A percentile compares a stretch with the other conserved stretches of the same genome.
These are phyloP conservation scores for Coecobrya sp. DNA, from an alignment of 2,888 invertebrate genomes.

Conservation along the genomic window DNA sequence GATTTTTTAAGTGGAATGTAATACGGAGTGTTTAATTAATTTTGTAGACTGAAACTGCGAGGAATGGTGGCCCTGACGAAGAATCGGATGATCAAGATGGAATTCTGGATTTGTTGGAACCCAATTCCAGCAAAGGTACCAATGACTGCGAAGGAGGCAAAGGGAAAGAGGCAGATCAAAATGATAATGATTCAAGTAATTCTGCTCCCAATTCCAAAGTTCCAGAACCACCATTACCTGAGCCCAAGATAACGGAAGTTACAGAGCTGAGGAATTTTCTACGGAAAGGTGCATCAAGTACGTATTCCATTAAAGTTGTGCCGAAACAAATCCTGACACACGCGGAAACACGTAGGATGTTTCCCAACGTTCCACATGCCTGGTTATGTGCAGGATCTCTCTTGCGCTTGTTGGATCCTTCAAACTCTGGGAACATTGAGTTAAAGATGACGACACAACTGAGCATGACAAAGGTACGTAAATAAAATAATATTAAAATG, in stretches of 20 bases:
- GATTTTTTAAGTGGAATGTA: no score
- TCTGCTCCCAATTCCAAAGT: neutral
- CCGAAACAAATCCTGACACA: constrained; percentile 87
- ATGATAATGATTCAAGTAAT: neutral
- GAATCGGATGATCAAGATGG: constrained; percentile 47
- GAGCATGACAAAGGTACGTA: constrained; percentile 71
- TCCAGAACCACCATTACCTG: neutral
- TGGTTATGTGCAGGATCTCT: constrained; percentile 98
- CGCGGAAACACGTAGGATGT: constrained; percentile 90
- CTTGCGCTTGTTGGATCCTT: constrained; percentile 94
- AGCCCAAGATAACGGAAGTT: neutral
- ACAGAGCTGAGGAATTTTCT: constrained; percentile 90
- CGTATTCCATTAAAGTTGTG: constrained; percentile 41
- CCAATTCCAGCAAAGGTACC: neutral
- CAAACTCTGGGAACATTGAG: constrained; percentile 92
- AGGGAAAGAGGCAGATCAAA: neutral
- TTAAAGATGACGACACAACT: constrained; percentile 89
- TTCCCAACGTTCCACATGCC: constrained; percentile 96
- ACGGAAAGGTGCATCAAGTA: constrained; percentile 88
- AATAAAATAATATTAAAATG: neutral
- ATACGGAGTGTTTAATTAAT: neutral
- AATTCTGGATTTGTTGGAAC: constrained; percentile 7
- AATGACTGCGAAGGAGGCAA: neutral
- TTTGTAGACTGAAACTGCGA: neutral
- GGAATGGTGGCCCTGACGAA: neutral